Percentiles rank a stretch among this genome's conserved stretches.
These are phyloP conservation scores for Chlorocebus sabaeus DNA, from an alignment of 2,113 vertebrate species.

Conservation along the genomic window DNA sequence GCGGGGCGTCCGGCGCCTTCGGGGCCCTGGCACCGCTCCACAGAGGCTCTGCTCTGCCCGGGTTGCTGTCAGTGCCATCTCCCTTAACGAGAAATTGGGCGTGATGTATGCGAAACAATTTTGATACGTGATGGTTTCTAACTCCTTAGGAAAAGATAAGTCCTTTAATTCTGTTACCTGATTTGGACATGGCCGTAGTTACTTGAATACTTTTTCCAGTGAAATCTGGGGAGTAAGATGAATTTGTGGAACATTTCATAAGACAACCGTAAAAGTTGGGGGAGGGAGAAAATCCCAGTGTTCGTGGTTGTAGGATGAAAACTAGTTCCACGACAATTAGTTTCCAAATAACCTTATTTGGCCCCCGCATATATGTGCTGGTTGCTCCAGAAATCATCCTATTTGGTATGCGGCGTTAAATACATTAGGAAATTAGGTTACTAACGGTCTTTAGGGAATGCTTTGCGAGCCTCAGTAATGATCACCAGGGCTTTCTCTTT, in stretches of 20 bases:
- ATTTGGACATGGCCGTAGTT: background rate
- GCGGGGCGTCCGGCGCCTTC: background rate
- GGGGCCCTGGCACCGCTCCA: background rate
- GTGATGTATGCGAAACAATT: background rate
- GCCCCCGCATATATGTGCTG: background rate
- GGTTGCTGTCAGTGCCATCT: background rate
- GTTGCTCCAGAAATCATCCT: background rate
- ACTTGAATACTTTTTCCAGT: background rate
- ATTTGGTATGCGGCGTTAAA: background rate
- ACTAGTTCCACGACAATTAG: background rate
- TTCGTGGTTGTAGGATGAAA: background rate
- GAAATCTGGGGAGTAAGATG: background rate
- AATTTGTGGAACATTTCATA: background rate
- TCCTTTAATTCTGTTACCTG: background rate
- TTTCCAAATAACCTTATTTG: background rate
- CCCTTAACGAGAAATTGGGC: background rate
- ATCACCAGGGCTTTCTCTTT: constrained; percentile 2
- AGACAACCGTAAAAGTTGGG: background rate
- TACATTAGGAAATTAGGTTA: background rate
- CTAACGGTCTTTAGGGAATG: constrained; percentile 25
- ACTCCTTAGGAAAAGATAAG: background rate
- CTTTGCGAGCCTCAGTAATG: background rate
- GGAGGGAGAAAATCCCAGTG: background rate
- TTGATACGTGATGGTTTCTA: background rate
- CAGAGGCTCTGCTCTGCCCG: background rate